Percentiles rank a stretch among this genome's conserved stretches.
phyloP scores from a whole-genome alignment of 53 echinoderm and acorn worm genomes.

The Holothuria scabra region DNA sequence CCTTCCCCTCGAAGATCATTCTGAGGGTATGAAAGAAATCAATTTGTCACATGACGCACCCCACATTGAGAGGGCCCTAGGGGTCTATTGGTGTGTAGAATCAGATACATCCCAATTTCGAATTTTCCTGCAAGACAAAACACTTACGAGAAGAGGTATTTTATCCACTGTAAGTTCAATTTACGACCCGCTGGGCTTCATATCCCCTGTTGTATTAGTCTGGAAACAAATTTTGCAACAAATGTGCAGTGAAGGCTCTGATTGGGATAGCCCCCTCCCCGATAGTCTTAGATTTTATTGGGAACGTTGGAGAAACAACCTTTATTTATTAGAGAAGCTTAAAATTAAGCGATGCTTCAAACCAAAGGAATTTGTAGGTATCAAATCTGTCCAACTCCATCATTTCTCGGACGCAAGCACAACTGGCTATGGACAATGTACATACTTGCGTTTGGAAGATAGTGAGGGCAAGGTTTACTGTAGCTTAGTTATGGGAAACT shows the following conservation, averaged over 20 bases:
- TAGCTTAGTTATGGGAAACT: conserved; percentile 54
- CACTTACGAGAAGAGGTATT: conserved; percentile 47
- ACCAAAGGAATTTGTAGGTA: too few relatives aligned
- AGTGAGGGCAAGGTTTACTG: conserved; percentile 58
- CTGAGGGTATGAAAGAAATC: conserved; percentile 50
- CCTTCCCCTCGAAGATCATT: conserved; percentile 48
- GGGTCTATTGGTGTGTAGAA: conserved; percentile 51
- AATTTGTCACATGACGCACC: conserved; percentile 16
- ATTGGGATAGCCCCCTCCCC: too few relatives aligned
- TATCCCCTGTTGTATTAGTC: conserved; percentile 54
- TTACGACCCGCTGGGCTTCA: conserved; percentile 69
- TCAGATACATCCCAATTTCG: conserved; percentile 57
- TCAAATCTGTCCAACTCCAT: too few relatives aligned
- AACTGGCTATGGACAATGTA: too few relatives aligned
- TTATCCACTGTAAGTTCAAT: conserved; percentile 65
- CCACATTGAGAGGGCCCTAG: conserved; percentile 59
- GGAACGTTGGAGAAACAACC: too few relatives aligned
- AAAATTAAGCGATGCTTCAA: too few relatives aligned
- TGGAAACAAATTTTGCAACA: conserved; percentile 70
- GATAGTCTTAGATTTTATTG: too few relatives aligned
- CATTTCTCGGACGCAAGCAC: too few relatives aligned
- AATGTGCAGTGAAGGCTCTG: too few relatives aligned
- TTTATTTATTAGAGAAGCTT: too few relatives aligned
- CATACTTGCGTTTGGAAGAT: conserved; percentile 49
- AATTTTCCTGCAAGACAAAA: conserved; percentile 20